phyloP scores from a whole-genome alignment of 2,888 invertebrate species.

The Cyclophora albipunctata region DNA sequence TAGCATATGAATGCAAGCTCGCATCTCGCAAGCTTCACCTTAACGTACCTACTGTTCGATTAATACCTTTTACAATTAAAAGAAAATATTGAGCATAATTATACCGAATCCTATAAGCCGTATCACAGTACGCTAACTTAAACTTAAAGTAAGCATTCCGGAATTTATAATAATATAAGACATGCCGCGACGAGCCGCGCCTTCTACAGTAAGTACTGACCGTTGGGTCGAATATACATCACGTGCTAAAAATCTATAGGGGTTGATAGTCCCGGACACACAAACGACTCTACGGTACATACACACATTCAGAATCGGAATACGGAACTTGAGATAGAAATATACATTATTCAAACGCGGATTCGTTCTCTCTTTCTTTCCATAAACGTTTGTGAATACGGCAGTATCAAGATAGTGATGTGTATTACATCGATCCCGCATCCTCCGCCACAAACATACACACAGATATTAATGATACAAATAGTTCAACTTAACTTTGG shows the following conservation, averaged over 20 bases:
- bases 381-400: no score
- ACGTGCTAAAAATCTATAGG: neutral
- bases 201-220: constrained; percentile 4
- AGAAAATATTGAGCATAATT: constrained; percentile 62
- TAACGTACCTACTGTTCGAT: constrained; percentile 36
- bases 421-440: no score
- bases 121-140: constrained; percentile 71
- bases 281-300: neutral
- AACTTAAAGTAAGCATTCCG: constrained; percentile 25
- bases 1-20: constrained; percentile 57
- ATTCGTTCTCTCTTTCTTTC: no score
- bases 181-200: neutral
- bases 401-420: no score
- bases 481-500: no score
- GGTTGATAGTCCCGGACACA: neutral
- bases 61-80: constrained; percentile 40
- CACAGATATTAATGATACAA: no score
- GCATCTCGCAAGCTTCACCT: constrained; percentile 22
- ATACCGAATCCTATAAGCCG: constrained; percentile 52
- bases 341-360: no score
- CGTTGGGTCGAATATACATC: constrained; percentile 18
- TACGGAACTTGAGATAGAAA: neutral
- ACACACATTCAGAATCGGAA: neutral
- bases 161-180: no score
- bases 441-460: no score